Percentiles rank a stretch among this genome's conserved stretches.
Evolutionary conservation across 1,140 invertebrate genomes (phyloP).

Genomic region (Brachionus paranguensis): DNA sequence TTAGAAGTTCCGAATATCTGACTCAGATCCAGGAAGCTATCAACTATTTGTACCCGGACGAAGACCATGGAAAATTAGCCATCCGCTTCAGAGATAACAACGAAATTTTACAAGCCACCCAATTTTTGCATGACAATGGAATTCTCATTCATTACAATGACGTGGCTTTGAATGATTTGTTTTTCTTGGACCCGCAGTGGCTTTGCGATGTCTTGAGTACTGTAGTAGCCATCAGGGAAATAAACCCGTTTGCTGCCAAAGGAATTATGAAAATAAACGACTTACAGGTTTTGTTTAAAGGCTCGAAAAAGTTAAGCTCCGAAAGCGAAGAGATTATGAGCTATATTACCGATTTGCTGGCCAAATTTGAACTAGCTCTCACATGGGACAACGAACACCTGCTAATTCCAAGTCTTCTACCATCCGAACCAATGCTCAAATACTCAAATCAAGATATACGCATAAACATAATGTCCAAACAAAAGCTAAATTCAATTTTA

Average conservation of each 20-base stretch:
- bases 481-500: slow-evolving; percentile 6
- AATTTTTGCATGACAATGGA: slow-evolving; percentile 95
- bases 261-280: slow-evolving; percentile 88
- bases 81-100: slow-evolving; percentile 71
- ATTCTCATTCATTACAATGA: slow-evolving; percentile 96
- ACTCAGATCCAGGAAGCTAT: neutral
- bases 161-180: slow-evolving; percentile 83
- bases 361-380: slow-evolving; percentile 94
- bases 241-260: slow-evolving; percentile 85
- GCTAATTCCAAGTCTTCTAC: slow-evolving; percentile 83
- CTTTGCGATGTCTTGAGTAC: slow-evolving; percentile 92
- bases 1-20: neutral
- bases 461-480: slow-evolving; percentile 6
- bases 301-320: slow-evolving; percentile 43
- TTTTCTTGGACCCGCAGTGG: slow-evolving; percentile 95
- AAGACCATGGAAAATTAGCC: slow-evolving; percentile 23
- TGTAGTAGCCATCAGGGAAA: slow-evolving; percentile 88
- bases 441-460: slow-evolving; percentile 31
- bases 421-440: slow-evolving; percentile 64
- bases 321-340: slow-evolving; percentile 47
- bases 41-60: slow-evolving; percentile 47
- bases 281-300: slow-evolving; percentile 85
- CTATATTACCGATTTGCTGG: slow-evolving; percentile 49
- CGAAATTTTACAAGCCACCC: slow-evolving; percentile 86
- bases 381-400: slow-evolving; percentile 89